phyloP scores from a whole-genome alignment of 1,140 invertebrate genomes.

The Dendrolimus punctatus region DNA sequence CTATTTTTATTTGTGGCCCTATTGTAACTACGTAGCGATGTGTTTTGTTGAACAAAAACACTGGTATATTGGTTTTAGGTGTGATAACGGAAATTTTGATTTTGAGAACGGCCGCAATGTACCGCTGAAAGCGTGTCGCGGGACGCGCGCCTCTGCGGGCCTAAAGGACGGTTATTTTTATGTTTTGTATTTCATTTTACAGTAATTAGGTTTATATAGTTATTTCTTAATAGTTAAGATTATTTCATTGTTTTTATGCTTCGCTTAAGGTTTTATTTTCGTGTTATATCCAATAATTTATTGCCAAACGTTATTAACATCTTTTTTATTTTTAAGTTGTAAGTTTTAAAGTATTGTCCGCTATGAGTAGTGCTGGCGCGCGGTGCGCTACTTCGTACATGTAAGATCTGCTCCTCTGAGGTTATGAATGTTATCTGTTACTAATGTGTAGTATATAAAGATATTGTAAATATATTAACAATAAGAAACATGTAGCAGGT shows the following conservation, averaged over 20 bases:
- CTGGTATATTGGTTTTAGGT: too few species aligned
- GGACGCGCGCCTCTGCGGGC: constrained; percentile 20
- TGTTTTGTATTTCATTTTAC: constrained; percentile 51
- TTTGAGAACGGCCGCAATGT: too few species aligned
- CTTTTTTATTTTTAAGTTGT: constrained; percentile 29
- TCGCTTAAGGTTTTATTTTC: constrained; percentile 52
- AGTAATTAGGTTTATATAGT: constrained; percentile 34
- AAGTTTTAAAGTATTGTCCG: constrained; percentile 31
- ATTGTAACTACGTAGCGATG: too few species aligned
- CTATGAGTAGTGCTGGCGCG: constrained; percentile 16
- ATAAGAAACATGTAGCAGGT: constrained; percentile 70
- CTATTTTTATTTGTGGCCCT: too few species aligned
- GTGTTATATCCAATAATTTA: constrained; percentile 65
- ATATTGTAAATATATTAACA: constrained; percentile 70
- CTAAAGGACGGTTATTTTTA: constrained; percentile 48
- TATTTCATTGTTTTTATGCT: constrained; percentile 41
- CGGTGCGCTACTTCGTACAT: constrained; percentile 12
- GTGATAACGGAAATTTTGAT: too few species aligned
- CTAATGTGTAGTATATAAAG: constrained; percentile 70
- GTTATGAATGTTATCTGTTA: constrained; percentile 72
- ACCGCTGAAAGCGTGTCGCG: too few species aligned
- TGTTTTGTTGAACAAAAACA: too few species aligned
- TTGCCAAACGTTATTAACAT: constrained; percentile 68
- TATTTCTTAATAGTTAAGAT: constrained; percentile 27
- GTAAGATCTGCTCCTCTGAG: constrained; percentile 66